Evolutionary conservation across 2,888 invertebrate genomes (phyloP), one percentile per base, ranked within the genome.

Genomic region (Leptinotarsa rubiginosa): DNA sequence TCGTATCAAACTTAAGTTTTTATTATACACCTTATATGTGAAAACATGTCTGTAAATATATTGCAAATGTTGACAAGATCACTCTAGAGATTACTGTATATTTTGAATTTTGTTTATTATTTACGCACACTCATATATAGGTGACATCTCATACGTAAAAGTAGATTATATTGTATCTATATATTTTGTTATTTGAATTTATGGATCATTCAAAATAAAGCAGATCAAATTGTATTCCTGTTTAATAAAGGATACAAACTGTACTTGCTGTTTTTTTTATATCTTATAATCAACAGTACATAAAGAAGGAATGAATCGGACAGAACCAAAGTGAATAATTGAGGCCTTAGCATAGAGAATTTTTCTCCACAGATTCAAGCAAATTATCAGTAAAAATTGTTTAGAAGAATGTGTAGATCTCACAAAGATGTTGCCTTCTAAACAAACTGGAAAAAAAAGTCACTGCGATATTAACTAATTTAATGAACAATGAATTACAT

Each of bases 151-250:
- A 77, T 77, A 77, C 68, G 76, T 76, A 76, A 76, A 76, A 70
- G 72, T 62, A 68, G 70, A 65, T 72, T 77, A 67, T 68, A 75
- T 67, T 74, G 70, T 74, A 72, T 73, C 76, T 79, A 79, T 79
- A 77, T 79, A 79, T 79, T 79, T 79, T 79, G 76, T 79, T 79
- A 79, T 76, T 75, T 78, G 72, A 75, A 78, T 74, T 76, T 77
- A 66, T 59, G 15, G 20, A 56, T 72, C 49, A 41, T 66, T 72
- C 65, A 15, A 54, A 71, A 56, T 69, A 47, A 47, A 75, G 76
- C 75, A 75, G 69, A 73, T 62, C 67, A 49, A 69, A 75, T 76
- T 76, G 73, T 77, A 75, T n/a, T 62, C 62, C 62, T 20, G 56
- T 72, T 66, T 59, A 66, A 47, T 73, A 69, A 69, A 69, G 15